Conservation (phyloP, 2,113 vertebrate species). For the Malurus melanocephalus region DNA sequence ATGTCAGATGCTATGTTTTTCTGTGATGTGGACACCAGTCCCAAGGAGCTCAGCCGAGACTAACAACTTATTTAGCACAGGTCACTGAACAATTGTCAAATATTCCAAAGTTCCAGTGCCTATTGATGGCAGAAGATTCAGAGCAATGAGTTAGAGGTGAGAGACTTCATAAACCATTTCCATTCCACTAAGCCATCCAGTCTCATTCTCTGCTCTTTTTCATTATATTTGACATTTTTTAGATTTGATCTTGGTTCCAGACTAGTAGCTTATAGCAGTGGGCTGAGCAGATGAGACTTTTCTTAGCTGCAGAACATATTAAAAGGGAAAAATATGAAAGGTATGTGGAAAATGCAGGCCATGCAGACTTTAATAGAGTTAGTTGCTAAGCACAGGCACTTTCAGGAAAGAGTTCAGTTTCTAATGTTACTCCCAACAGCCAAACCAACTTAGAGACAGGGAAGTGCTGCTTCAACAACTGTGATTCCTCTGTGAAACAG, state of each 20-base stretch:
- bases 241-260: conserved; percentile 58
- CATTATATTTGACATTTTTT: conserved; percentile 63
- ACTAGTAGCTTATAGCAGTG: conserved; percentile 48
- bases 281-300: conserved; percentile 4
- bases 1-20: neutral
- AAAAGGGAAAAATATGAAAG: conserved; percentile 42
- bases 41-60: neutral
- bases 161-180: conserved; percentile 48
- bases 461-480: neutral
- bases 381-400: neutral
- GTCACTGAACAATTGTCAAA: conserved; percentile 9
- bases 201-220: conserved; percentile 37
- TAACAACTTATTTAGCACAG: conserved; percentile 37
- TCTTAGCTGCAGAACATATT: conserved; percentile 28
- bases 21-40: neutral
- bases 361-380: neutral
- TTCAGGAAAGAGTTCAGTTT: neutral
- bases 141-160: conserved; percentile 15
- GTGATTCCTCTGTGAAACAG: neutral
- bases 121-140: conserved; percentile 2
- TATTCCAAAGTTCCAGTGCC: neutral
- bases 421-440: neutral
- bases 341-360: conserved; percentile 6
- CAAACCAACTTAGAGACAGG: neutral
- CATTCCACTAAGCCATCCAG: conserved; percentile 17